Evolutionary conservation across 2,113 vertebrate species (phyloP).

Genomic region (Dascyllus trimaculatus): DNA sequence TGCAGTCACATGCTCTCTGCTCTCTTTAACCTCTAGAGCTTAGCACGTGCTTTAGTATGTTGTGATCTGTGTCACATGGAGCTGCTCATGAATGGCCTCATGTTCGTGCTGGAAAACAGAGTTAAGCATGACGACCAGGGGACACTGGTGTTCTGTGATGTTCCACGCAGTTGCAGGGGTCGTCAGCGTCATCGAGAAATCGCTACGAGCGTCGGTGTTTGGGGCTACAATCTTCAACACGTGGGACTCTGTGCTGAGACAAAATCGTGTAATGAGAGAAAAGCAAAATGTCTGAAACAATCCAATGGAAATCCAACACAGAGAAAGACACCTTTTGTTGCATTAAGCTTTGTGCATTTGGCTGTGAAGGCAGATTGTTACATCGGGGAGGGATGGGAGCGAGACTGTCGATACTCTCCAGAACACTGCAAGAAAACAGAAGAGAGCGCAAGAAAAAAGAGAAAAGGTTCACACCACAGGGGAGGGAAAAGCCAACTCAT

Average conservation of each 20-base stretch:
- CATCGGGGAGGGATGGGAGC: not conserved
- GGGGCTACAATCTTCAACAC: not conserved
- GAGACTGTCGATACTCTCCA: not conserved
- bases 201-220: not conserved
- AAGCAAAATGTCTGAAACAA: not conserved
- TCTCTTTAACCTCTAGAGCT: slow-evolving; percentile 43
- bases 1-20: slow-evolving; percentile 57
- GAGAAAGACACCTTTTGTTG: not conserved
- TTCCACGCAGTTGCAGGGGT: not conserved
- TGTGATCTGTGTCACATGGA: slow-evolving; percentile 62
- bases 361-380: not conserved
- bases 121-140: not conserved
- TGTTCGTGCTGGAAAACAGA: slow-evolving; percentile 25
- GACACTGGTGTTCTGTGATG: not conserved
- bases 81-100: slow-evolving; percentile 43
- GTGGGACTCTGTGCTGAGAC: not conserved
- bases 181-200: not conserved
- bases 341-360: not conserved
- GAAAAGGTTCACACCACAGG: slow-evolving; percentile 14
- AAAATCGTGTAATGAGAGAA: not conserved
- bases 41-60: slow-evolving; percentile 48
- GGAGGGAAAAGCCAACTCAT: slow-evolving; percentile 12
- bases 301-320: not conserved
- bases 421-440: not conserved
- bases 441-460: not conserved